Evolutionary conservation across 2,888 invertebrate genomes (phyloP), one percentile per base, ranked within the genome.

Genomic region (Sceliomorpha sp.): DNA sequence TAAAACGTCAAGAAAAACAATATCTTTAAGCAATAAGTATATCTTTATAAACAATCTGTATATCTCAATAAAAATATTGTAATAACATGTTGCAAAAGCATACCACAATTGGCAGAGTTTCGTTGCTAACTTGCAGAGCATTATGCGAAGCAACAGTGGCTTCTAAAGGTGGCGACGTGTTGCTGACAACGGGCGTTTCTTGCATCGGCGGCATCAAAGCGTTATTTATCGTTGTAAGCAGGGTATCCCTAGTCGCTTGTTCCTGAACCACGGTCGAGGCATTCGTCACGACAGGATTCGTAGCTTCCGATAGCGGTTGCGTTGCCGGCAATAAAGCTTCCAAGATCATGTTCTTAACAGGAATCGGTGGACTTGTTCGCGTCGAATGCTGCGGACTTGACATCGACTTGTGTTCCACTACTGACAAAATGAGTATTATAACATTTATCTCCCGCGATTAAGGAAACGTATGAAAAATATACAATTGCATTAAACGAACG

Each of bases 291-390:
- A 31, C 59, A n/a, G 62, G n/a, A 9, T 40, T 6, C 13, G 50
- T 12, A 17, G 5, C 62, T 24, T 70, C 70, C 2, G 62, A 1
- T 2, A 70, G 26, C 8, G 66, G 47, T 12, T 60, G 67, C 3
- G 58, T 45, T 2, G 58, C 48, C 6, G 75, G 78, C 27, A 74
- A 60, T 10, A 72, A 34, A 7, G 93, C 94, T 83, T 92, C 93
- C 59, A 94, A 89, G 56, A 94, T 91, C 90, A 94, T 92, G 10
- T 92, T 93, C 73, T 94, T 93, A 77, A 92, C 92, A 34, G 92
- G 91, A 13, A 91, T 90, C 1, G 91, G 90, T 48, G 91, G 90
- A 32, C 90, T 90, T 80, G 89, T 90, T 53, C 90, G 90, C 1
- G 89, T 89, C 10, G 89, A 84, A 73, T 71, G 74, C 7, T 75